These are phyloP conservation scores for Neoarius graeffei DNA, from an alignment of 2,113 vertebrate species.

Conservation along the genomic window DNA sequence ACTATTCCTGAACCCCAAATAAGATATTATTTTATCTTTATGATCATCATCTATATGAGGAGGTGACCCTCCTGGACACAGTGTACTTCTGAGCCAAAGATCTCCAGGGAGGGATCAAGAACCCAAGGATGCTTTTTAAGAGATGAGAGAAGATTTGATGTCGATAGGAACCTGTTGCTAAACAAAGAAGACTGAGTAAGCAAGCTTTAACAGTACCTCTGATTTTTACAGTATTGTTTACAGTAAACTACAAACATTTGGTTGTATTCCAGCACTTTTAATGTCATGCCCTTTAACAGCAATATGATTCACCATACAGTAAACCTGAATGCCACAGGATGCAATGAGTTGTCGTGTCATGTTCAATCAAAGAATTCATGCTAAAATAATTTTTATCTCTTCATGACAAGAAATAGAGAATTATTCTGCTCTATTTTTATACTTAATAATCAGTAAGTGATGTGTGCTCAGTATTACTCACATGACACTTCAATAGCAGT, in stretches of 20 bases:
- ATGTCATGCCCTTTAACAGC: not conserved
- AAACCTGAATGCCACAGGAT: not conserved
- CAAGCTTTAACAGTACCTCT: not conserved
- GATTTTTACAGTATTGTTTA: not conserved
- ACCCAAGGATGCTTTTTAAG: not conserved
- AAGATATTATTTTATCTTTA: not conserved
- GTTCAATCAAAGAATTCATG: conserved; percentile 20
- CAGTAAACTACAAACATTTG: not conserved
- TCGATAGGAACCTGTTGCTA: not conserved
- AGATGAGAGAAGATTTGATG: not conserved
- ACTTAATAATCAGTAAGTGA: conserved; percentile 80
- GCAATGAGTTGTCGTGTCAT: conserved; percentile 7
- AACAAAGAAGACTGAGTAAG: not conserved
- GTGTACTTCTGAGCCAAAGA: not conserved
- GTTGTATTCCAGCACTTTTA: not conserved
- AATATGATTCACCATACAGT: not conserved
- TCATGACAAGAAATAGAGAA: conserved; percentile 31
- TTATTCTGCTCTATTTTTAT: conserved; percentile 60
- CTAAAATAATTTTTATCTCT: conserved; percentile 2
- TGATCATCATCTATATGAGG: not conserved
- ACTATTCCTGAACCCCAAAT: not conserved
- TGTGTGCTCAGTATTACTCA: conserved; percentile 62
- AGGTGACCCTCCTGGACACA: not conserved
- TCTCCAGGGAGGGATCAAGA: not conserved
- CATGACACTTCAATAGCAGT: conserved; percentile 71